Base-by-base conservation (phyloP, 2,797 vertebrate genomes). In the Peromyscus nudipes region DNA sequence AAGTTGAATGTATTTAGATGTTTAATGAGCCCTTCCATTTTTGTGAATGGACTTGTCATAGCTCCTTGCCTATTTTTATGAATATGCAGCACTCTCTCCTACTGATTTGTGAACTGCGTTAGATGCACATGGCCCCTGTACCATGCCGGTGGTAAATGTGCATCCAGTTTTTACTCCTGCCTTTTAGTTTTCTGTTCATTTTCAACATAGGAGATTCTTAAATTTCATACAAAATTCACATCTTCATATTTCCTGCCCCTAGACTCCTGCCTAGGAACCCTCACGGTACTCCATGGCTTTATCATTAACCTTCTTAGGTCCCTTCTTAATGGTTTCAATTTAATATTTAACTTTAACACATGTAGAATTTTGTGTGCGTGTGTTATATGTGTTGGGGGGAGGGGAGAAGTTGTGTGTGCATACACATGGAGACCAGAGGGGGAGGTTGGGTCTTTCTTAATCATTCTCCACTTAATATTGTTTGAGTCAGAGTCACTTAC, bases 181-280 rank as follows among this genome's bases (percentile, higher is more conserved):
- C 8, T 94, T 91, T 91, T 89, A 85, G 65, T 82, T 91, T 92
- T 90, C 84, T 64, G 62, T 40, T 87, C 40, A 31, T 95, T 90
- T 91, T 77, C 57, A 92, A 37, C 34, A 29, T 23, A 67, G 21
- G 65, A 67, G 64, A 40, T 31, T 79, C 71, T 79, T 31, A 31
- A 82, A 55, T 89, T 92, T 90, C 91, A 81, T 34, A 29, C 16
- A 89, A 29, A 60, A 87, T 52, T 89, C 67, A 12, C 55, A 52
- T 92, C 57, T 89, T 93, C 60, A 40, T 65, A n/a, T 37, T 77
- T 93, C 83, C 62, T 96, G 71, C 64, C 64, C 91, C 65, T 40
- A 43, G 16, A 62, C 31, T 71, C 34, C 37, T 64, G 64, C 46
- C 77, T 84, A 94, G 55, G 79, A 88, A 67, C 34, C 73, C 71